These are phyloP conservation scores for Epizoanthus scotinus DNA, from an alignment of 92 coral and sea anemone species.

Conservation along the genomic window DNA sequence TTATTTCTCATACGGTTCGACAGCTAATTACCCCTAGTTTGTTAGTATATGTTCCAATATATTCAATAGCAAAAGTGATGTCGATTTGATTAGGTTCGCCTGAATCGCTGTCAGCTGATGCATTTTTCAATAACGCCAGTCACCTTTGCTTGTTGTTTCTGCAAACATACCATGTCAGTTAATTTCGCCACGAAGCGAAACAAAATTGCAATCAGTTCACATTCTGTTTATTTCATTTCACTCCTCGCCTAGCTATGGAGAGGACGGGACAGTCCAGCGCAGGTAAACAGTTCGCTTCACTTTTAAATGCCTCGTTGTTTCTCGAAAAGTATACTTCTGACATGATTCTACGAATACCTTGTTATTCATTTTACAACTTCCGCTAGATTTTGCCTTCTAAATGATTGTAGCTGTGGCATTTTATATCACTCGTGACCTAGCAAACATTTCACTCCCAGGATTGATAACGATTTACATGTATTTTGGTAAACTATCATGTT, in stretches of 20 bases:
- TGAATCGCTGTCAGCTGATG: conserved; percentile 47
- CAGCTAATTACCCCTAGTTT: conserved; percentile 34
- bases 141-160: conserved; percentile 45
- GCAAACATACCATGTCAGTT: conserved; percentile 45
- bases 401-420: conserved; percentile 25
- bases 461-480: conserved; percentile 20
- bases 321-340: neutral
- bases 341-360: neutral
- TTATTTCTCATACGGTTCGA: conserved; percentile 24
- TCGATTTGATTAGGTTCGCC: conserved; percentile 46
- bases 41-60: conserved; percentile 40
- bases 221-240: conserved; percentile 21
- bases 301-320: neutral
- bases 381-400: neutral
- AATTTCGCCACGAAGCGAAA: conserved; percentile 46
- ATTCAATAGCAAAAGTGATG: conserved; percentile 41
- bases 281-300: conserved; percentile 4
- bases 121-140: conserved; percentile 44
- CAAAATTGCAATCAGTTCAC: conserved; percentile 38
- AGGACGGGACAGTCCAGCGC: conserved; percentile 20
- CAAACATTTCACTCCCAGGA: conserved; percentile 36
- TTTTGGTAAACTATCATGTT: neutral
- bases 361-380: conserved; percentile 34
- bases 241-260: conserved; percentile 26
- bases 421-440: conserved; percentile 34